Evolutionary conservation across 2,797 vertebrate genomes (phyloP).

Genomic region (Tangara arthus): DNA sequence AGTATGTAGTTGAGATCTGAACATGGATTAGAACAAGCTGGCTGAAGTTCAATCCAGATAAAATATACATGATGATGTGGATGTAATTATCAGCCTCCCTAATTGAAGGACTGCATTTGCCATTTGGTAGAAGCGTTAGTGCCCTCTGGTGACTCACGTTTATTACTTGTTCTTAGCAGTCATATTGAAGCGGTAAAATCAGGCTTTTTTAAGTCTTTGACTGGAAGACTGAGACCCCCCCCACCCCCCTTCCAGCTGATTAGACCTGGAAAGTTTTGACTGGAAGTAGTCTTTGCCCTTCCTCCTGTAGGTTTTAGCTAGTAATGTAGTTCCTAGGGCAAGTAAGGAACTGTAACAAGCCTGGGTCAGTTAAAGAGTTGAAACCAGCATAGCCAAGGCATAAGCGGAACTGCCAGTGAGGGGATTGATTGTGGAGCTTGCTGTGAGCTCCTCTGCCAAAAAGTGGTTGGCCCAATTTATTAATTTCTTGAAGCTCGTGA

Average conservation of each 20-base stretch:
- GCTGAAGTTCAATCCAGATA: slow-evolving; percentile 49
- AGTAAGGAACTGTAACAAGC: neutral
- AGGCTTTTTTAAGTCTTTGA: neutral
- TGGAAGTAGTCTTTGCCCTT: neutral
- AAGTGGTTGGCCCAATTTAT: neutral
- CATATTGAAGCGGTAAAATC: neutral
- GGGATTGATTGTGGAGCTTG: neutral
- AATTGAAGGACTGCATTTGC: slow-evolving; percentile 24
- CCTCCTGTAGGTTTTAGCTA: neutral
- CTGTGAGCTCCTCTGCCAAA: neutral
- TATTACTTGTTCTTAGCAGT: neutral
- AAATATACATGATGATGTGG: slow-evolving; percentile 46
- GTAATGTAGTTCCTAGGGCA: neutral
- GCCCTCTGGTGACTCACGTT: slow-evolving; percentile 33
- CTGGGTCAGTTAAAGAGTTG: neutral
- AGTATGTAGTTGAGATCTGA: slow-evolving; percentile 39
- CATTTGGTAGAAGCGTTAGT: neutral
- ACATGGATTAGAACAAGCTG: slow-evolving; percentile 38
- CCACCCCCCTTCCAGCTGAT: neutral
- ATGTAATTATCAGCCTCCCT: slow-evolving; percentile 50
- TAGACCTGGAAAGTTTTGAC: neutral
- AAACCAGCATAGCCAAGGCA: neutral
- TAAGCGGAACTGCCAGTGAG: neutral
- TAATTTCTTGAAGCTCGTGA: neutral
- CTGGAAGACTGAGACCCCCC: neutral